Percentiles rank a stretch among this genome's conserved stretches.
These are phyloP conservation scores for Melangyna quadrimaculata DNA, from an alignment of 2,888 invertebrate genomes.

Conservation along the genomic window DNA sequence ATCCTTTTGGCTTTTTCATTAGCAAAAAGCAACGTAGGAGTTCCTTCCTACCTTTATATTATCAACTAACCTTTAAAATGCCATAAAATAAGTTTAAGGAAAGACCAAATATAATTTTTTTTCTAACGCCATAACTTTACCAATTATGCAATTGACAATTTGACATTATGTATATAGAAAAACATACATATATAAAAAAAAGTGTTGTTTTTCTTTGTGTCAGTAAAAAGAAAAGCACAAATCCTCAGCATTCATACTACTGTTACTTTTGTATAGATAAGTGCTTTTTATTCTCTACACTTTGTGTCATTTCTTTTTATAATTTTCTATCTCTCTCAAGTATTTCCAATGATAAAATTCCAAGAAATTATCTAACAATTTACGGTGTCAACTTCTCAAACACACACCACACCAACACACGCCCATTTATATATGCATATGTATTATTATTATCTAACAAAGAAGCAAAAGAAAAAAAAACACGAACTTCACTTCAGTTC, in stretches of 20 bases:
- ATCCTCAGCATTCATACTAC: background rate
- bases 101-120: no score
- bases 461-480: background rate
- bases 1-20: no score
- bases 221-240: background rate
- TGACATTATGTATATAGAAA: background rate
- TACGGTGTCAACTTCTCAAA: slow-evolving; percentile 37
- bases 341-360: slow-evolving; percentile 29
- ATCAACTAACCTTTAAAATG: no score
- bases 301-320: slow-evolving; percentile 16
- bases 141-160: background rate
- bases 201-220: background rate
- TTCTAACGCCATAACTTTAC: background rate
- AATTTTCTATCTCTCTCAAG: background rate
- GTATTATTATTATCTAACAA: no score
- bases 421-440: background rate
- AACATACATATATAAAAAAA: background rate
- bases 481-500: background rate
- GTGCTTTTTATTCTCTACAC: background rate
- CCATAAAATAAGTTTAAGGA: no score
- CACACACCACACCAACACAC: slow-evolving; percentile 8
- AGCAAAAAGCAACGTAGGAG: no score
- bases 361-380: slow-evolving; percentile 37
- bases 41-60: no score
- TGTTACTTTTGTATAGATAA: no score